Evolutionary conservation across 2,888 invertebrate species (phyloP).

Genomic region (Hydrotaea cyrtoneurina): DNA sequence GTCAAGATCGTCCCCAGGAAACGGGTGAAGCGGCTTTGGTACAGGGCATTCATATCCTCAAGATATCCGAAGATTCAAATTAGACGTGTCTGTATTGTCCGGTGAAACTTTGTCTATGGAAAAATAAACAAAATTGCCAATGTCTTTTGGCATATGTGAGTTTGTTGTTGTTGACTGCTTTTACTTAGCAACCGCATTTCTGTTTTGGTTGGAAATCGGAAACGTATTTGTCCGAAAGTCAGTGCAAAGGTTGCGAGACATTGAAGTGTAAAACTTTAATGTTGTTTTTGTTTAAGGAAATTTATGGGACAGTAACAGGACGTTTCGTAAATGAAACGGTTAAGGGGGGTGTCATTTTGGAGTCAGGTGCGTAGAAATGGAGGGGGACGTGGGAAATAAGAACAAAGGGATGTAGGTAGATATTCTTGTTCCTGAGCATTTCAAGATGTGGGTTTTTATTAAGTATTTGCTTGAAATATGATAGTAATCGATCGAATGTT

Average conservation of each 20-base stretch:
- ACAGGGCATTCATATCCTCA: constrained; percentile 64
- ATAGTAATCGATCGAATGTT: no score
- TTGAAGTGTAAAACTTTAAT: constrained; percentile 57
- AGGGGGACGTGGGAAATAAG: no score
- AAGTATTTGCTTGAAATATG: no score
- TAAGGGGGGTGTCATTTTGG: no score
- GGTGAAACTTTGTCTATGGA: not conserved
- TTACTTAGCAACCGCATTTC: constrained; percentile 20
- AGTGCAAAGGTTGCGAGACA: constrained; percentile 72
- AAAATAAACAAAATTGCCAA: constrained; percentile 42
- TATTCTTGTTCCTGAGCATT: no score
- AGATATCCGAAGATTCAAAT: constrained; percentile 65
- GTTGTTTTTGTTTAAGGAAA: no score
- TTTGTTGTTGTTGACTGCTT: not conserved
- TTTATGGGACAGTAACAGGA: no score
- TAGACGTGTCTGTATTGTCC: constrained; percentile 20
- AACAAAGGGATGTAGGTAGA: no score
- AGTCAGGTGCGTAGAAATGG: no score
- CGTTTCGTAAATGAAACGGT: no score
- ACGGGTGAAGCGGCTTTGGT: not conserved
- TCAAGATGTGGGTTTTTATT: no score
- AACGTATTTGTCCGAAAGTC: not conserved
- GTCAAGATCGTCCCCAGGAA: constrained; percentile 15
- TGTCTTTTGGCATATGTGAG: not conserved
- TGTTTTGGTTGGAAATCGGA: not conserved